Conservation (phyloP, 2,797 vertebrate species). For the Neopelma chrysocephalum region DNA sequence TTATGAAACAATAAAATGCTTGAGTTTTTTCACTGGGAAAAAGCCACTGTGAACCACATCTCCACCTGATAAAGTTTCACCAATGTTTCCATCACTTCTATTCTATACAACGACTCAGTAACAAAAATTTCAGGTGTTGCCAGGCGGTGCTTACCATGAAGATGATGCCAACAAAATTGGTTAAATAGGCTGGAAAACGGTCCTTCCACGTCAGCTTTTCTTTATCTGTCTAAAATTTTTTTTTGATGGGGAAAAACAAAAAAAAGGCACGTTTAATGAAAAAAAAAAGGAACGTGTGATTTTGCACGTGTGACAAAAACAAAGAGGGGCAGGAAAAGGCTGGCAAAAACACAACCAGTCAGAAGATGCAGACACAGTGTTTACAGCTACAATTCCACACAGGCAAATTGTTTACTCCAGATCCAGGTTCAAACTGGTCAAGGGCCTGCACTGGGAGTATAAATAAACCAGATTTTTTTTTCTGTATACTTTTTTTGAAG, state of each 20-base stretch:
- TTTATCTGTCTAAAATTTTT: conserved; percentile 81
- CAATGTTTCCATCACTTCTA: neutral
- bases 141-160: conserved; percentile 86
- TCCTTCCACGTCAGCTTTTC: conserved; percentile 95
- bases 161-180: conserved; percentile 83
- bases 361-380: neutral
- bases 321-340: neutral
- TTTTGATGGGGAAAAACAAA: neutral
- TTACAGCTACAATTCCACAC: conserved; percentile 34
- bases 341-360: neutral
- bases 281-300: neutral
- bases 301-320: neutral
- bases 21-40: neutral
- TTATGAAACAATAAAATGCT: neutral
- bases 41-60: neutral
- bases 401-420: neutral
- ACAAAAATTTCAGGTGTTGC: neutral
- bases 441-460: neutral
- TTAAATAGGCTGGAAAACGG: conserved; percentile 90
- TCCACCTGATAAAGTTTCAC: neutral
- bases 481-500: neutral
- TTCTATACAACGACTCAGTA: neutral
- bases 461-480: neutral
- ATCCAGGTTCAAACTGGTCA: neutral
- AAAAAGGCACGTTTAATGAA: neutral